Base-by-base conservation (phyloP, 1,140 invertebrate species). In the Drosophila simulans region DNA sequence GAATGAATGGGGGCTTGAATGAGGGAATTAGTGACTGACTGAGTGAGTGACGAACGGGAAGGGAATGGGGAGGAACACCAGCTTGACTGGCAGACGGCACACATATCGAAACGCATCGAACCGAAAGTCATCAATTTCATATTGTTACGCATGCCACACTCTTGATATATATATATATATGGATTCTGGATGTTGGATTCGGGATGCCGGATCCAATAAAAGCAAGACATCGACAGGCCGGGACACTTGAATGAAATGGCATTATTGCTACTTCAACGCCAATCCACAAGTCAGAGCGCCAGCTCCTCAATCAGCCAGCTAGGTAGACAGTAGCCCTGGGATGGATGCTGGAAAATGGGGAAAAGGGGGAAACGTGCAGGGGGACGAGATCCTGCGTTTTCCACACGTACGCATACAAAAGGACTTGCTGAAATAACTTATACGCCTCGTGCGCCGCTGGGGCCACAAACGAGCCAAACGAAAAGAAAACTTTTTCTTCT, bases 71-170 rank as follows among this genome's bases (percentile, higher is more conserved):
- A 42, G 43, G 57, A 3, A 31, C 34, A 42, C 53, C 35, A 59
- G 25, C 54, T 58, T 75, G 82, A 71, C 55, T 74, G 51, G 48
- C 72, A 76, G 72, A 75, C 71, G 72, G 78, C 59, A 68, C 64
- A 89, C 80, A 89, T 89, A 89, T 84, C 84, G 84, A 80, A 84
- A 77, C 76, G 80, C 73, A 89, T 80, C 69, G 77, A 63, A 84
- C 80, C 84, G 84, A 89, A 89, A 89, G 84, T 89, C 84, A 89
- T 89, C 84, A 89, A 89, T 89, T 89, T 89, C 84, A 89, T 89
- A 89, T 89, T 89, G 84, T 89, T 89, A 89, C 84, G 84, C 84
- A 89, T 89, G 79, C 83, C 84, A 84, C 84, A 88, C 35, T 70
- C 51, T 31, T 15, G 10, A n/a, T 31, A 46, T 20, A 66, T 20